Evolutionary conservation across 2,888 invertebrate genomes (phyloP).

Genomic region (Eupithecia inturbata): DNA sequence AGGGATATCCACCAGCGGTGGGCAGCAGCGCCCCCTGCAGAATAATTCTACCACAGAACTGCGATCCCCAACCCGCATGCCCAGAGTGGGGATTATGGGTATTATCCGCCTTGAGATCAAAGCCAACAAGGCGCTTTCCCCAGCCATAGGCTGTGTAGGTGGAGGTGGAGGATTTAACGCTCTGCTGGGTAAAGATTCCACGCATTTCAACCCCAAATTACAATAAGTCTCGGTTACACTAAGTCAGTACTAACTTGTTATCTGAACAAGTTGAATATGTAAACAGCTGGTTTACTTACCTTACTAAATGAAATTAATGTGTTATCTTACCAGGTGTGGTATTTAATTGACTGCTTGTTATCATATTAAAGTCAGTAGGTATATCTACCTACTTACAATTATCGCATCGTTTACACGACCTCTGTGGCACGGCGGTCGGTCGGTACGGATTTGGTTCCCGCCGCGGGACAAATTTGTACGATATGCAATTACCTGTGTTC

Average conservation of each 20-base stretch:
- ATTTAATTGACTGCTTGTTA: background rate
- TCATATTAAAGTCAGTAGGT: no score
- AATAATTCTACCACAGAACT: no score
- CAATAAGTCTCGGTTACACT: background rate
- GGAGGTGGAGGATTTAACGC: no score
- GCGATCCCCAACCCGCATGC: no score
- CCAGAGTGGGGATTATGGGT: no score
- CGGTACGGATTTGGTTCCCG: background rate
- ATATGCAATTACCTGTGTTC: background rate
- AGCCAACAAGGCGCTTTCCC: no score
- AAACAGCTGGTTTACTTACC: background rate
- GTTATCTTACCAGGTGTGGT: background rate
- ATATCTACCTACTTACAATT: no score
- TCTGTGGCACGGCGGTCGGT: background rate
- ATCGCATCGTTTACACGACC: background rate
- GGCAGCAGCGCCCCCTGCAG: no score
- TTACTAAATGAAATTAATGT: background rate
- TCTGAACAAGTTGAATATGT: background rate
- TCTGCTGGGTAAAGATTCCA: background rate
- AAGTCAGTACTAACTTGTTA: background rate
- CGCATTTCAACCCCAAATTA: background rate
- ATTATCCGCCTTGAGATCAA: no score
- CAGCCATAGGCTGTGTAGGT: no score
- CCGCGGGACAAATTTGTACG: background rate
- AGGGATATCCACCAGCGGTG: no score